These are phyloP conservation scores for Campoplex nolae DNA, from an alignment of 2,888 invertebrate genomes.

Conservation along the genomic window DNA sequence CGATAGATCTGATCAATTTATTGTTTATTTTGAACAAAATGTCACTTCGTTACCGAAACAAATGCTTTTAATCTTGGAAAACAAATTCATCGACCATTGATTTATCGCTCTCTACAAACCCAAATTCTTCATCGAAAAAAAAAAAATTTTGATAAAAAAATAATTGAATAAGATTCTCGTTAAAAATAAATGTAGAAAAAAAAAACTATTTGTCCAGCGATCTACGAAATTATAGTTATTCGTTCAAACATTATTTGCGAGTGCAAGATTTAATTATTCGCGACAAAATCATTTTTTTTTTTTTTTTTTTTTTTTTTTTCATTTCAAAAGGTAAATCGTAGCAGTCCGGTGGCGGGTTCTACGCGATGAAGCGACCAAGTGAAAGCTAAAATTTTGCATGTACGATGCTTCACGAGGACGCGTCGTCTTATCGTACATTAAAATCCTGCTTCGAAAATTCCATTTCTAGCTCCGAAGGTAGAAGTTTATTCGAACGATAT, in stretches of 20 bases:
- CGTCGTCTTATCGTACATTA: not conserved
- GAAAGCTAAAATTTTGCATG: conserved; percentile 3
- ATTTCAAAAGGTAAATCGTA: not conserved
- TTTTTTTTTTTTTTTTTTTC: not conserved
- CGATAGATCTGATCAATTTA: not conserved
- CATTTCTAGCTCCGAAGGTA: not conserved
- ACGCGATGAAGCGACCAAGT: not conserved
- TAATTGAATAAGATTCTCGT: too few species aligned
- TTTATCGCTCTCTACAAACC: too few species aligned
- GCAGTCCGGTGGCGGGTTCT: not conserved
- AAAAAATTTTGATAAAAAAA: too few species aligned
- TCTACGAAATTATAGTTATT: not conserved
- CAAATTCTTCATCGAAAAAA: too few species aligned
- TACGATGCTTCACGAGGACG: not conserved
- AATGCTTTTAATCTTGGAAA: too few species aligned
- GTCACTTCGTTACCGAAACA: too few species aligned
- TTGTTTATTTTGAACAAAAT: too few species aligned
- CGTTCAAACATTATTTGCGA: not conserved
- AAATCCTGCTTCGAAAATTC: conserved; percentile 38
- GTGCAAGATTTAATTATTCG: not conserved
- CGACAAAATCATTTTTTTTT: not conserved
- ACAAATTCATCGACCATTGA: too few species aligned
- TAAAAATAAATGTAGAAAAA: too few species aligned
- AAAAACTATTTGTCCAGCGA: not conserved
- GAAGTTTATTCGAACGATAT: not conserved